Base-by-base conservation (phyloP, 2,797 vertebrate genomes). In the Pygocentrus nattereri region DNA sequence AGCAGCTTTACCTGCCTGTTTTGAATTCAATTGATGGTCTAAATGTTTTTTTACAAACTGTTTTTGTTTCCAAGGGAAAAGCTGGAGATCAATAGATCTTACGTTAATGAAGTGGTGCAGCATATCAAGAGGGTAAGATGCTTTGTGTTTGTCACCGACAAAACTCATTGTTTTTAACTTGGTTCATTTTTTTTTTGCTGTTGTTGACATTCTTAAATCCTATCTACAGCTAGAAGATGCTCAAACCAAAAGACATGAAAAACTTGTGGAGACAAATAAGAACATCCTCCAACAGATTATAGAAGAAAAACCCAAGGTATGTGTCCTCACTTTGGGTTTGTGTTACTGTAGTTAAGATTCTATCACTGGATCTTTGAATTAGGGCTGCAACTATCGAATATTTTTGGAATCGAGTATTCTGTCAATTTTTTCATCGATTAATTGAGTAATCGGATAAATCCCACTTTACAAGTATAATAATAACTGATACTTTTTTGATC, bases 21-120 rank as follows among this genome's bases (percentile, higher is more conserved):
- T 19, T 67, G 7, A 47, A 73, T 47, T 64, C n/a, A 67, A 49
- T 65, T 19, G 50, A 34, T 62, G 49, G 34, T 73, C 19, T 30
- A 73, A 71, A 64, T 47, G 3, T 4, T 65, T 56, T 59, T 75
- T 18, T 47, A 59, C 67, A 0, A 18, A 62, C 59, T 80, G 13
- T 62, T 23, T 87, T 18, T 91, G 64, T 85, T 85, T 82, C 56
- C 88, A 99, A 61, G 98, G 90, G 97, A 99, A 93, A 99, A 99
- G 92, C 97, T 96, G 0, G 98, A 99, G 91, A 99, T 99, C 95
- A 99, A 99, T 88, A 96, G 97, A 25, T 97, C 97, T 0, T 99
- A 98, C 74, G 98, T 99, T 89, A 97, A 97, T 88, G 98, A 99
- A 91, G 98, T 99, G 56, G 98, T 99, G 61, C 98, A 99, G 87